Base-by-base conservation (phyloP, 2,113 vertebrate species). In the Scatophagus argus region DNA sequence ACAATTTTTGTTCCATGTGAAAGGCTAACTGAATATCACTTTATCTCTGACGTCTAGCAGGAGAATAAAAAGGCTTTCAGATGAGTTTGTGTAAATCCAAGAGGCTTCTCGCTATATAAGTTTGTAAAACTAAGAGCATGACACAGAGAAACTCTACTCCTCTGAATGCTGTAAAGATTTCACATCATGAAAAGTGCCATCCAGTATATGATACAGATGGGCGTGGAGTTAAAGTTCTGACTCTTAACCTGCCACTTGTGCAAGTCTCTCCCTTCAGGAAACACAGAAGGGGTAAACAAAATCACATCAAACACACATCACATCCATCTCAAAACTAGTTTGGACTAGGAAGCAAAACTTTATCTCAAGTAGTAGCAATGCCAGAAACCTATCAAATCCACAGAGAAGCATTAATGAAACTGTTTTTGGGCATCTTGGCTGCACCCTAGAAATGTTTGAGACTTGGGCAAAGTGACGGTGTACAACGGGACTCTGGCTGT, bases 361-460 rank as follows among this genome's bases (percentile, higher is more conserved):
- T 88, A 93, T 91, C 93, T 90, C 36, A 74, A 85, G 77, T 32
- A 32, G 79, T 55, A 58, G 73, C 76, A 58, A 83, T 85, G 91
- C 90, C 90, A 92, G 88, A 77, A 92, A 93, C 71, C 91, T 72
- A 89, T 92, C 91, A 91, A 89, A 91, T 88, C 89, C 91, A 88
- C 67, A 74, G 78, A 86, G 84, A 82, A 86, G 83, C 90, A 83
- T 92, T 93, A 93, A 93, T 92, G 81, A 88, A 90, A 86, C 68
- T 88, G 88, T 93, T 92, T 90, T 86, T 82, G 87, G 91, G 93
- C 88, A 90, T 91, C 81, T 92, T 93, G 90, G 88, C 91, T 91
- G 76, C 90, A 85, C 79, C 86, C 80, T 83, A 46, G 75, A 87
- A 88, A 89, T 84, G 83, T 87, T 85, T 77, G 71, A 84, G 84